These are phyloP conservation scores for Minunthozetes semirufus DNA, from an alignment of 2,888 invertebrate genomes.

Conservation along the genomic window DNA sequence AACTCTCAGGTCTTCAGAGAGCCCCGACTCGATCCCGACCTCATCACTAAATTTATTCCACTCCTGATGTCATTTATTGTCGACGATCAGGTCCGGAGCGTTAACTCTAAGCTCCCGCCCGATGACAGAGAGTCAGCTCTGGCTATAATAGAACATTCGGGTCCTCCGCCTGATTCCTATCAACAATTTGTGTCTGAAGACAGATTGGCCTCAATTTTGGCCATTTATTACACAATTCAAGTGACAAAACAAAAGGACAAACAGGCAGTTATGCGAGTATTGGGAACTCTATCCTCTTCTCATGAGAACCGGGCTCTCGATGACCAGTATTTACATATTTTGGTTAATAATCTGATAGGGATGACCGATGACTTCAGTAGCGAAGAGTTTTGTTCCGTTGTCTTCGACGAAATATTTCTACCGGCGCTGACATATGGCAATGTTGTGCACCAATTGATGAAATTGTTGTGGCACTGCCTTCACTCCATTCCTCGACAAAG, in stretches of 20 bases:
- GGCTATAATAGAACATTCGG: conserved; percentile 86
- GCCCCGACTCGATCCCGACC: conserved; percentile 83
- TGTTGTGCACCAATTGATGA: conserved; percentile 80
- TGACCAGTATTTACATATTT: conserved; percentile 86
- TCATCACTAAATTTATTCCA: conserved; percentile 89
- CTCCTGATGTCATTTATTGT: conserved; percentile 88
- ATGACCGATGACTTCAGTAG: conserved; percentile 86
- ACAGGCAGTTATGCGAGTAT: conserved; percentile 70
- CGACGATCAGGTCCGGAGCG: conserved; percentile 54
- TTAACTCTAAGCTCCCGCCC: conserved; percentile 77
- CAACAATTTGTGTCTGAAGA: conserved; percentile 86
- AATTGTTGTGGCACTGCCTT: conserved; percentile 83
- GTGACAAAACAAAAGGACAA: conserved; percentile 68
- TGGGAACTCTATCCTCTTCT: conserved; percentile 83
- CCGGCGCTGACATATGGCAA: conserved; percentile 81
- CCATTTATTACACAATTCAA: conserved; percentile 90
- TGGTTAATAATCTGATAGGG: conserved; percentile 74
- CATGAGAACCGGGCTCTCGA: conserved; percentile 87
- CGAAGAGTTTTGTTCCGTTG: conserved; percentile 87
- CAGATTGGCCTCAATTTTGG: conserved; percentile 80
- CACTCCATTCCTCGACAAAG: conserved; percentile 71
- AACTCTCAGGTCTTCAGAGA: conserved; percentile 81
- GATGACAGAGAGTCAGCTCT: conserved; percentile 89
- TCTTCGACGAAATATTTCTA: conserved; percentile 92
- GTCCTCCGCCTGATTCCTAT: conserved; percentile 85